These are phyloP conservation scores for Coturnix japonica DNA, from an alignment of 2,113 vertebrate genomes.

Conservation along the genomic window DNA sequence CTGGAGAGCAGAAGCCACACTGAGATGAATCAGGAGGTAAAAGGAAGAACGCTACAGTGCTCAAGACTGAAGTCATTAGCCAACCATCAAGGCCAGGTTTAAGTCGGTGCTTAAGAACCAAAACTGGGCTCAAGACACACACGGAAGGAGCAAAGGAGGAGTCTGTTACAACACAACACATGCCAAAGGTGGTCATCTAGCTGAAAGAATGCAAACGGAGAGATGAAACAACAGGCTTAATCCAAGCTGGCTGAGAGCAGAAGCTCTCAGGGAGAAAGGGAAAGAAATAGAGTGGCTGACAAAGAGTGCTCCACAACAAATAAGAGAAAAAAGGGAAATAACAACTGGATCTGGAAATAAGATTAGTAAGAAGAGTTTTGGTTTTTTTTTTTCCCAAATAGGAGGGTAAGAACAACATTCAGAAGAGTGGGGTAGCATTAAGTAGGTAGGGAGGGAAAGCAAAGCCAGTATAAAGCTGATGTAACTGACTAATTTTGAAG, in stretches of 20 bases:
- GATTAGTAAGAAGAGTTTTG: slow-evolving; percentile 69
- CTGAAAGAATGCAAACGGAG: slow-evolving; percentile 13
- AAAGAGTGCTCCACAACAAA: neutral
- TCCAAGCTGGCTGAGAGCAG: neutral
- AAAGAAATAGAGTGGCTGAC: neutral
- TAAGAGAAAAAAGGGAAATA: slow-evolving; percentile 48
- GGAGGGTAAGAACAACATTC: neutral
- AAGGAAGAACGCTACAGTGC: neutral
- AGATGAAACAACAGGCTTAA: slow-evolving; percentile 40
- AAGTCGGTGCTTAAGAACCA: neutral
- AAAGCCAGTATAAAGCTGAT: neutral
- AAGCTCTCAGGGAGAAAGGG: slow-evolving; percentile 26
- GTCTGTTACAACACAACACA: neutral
- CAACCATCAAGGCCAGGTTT: neutral
- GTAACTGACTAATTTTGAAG: neutral
- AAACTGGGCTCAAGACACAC: neutral
- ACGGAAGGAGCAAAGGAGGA: neutral
- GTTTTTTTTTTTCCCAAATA: slow-evolving; percentile 61
- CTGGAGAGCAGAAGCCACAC: neutral
- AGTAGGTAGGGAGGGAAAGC: neutral
- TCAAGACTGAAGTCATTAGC: neutral
- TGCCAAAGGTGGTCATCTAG: neutral
- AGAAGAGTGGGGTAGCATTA: neutral
- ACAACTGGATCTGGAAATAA: slow-evolving; percentile 47
- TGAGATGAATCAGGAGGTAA: neutral